Conservation (phyloP, 2,797 vertebrate species). For the Bradypodion pumilum region DNA sequence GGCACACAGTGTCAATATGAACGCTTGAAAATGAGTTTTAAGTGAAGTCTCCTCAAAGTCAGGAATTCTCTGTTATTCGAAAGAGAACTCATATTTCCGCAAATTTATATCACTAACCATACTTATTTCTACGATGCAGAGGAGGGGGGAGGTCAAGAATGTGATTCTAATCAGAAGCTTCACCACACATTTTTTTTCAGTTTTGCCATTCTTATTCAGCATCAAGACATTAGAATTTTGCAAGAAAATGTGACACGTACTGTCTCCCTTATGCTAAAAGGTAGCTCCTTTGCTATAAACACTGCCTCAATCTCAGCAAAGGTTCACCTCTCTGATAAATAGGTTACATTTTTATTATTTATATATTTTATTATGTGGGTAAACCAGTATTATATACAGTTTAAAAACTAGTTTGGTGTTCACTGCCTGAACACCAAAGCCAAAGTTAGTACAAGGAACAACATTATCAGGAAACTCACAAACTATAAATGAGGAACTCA, state of each 20-base stretch:
- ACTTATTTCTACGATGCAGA: constrained; percentile 19
- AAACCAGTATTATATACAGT: background rate
- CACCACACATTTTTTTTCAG: background rate
- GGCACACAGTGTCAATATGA: background rate
- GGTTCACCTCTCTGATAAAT: background rate
- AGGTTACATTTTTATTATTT: background rate
- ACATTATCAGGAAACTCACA: too few species aligned
- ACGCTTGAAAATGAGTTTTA: background rate
- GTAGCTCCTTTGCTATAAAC: constrained; percentile 14
- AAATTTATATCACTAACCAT: background rate
- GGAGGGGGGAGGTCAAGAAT: too few species aligned
- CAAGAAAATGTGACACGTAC: background rate
- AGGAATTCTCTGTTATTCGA: background rate
- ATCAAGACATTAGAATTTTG: background rate
- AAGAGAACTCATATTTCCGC: background rate
- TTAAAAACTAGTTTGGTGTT: too few species aligned
- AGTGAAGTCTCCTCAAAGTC: background rate
- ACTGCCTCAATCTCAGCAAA: fast-evolving
- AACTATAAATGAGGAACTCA: too few species aligned
- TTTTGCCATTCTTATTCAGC: background rate
- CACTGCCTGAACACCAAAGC: too few species aligned
- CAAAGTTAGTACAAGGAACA: too few species aligned
- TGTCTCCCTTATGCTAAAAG: background rate
- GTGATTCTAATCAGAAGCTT: background rate
- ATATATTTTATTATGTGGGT: background rate